Conservation (phyloP, 2,888 invertebrate genomes). For the Phengaris arion region DNA sequence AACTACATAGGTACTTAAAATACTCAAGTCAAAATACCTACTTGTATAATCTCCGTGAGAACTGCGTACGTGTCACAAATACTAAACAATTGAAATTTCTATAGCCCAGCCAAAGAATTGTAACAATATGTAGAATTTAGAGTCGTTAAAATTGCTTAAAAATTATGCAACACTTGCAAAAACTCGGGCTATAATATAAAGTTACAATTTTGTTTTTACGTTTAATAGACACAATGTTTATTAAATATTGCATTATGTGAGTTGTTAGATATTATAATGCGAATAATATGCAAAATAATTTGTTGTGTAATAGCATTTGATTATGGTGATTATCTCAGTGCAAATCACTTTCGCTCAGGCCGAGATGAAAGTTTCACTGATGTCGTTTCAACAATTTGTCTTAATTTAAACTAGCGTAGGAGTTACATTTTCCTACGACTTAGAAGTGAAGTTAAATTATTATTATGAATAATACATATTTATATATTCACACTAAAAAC, state of each 20-base stretch:
- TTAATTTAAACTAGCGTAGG: neutral
- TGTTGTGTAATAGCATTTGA: neutral
- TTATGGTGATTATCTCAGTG: neutral
- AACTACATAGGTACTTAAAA: neutral
- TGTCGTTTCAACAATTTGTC: neutral
- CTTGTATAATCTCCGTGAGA: constrained; percentile 62
- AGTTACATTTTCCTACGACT: too few relatives aligned
- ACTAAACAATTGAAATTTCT: constrained; percentile 54
- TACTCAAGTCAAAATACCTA: constrained; percentile 42
- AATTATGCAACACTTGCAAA: neutral
- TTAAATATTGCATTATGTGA: neutral
- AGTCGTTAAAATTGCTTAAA: constrained; percentile 7
- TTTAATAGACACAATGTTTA: neutral
- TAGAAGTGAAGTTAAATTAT: too few relatives aligned
- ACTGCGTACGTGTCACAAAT: constrained; percentile 70
- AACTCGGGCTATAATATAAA: neutral
- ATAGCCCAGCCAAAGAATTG: constrained; percentile 43
- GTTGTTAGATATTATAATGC: neutral
- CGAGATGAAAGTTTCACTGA: constrained; percentile 6
- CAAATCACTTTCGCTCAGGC: neutral
- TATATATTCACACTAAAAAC: too few relatives aligned
- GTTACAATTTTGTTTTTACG: neutral
- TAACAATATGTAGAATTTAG: constrained; percentile 34
- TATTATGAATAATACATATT: too few relatives aligned
- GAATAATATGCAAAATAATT: neutral